Conservation (phyloP, 2,797 vertebrate genomes). For the Onychomys arenicola region DNA sequence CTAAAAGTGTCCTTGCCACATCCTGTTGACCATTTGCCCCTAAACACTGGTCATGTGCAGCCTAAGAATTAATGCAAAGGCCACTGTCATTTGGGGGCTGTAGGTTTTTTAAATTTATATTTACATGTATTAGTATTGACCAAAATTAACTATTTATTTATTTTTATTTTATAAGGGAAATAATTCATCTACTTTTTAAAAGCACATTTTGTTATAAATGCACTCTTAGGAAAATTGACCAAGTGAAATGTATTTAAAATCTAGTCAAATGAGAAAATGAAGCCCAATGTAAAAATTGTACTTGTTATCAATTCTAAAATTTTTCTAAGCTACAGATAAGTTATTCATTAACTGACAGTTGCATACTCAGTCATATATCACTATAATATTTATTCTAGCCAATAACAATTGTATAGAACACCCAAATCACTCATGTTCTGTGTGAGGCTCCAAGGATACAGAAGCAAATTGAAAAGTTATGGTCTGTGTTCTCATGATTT, state of each 20-base stretch:
- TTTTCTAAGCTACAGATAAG: neutral
- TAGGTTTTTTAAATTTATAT: neutral
- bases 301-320: conserved; percentile 35
- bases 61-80: neutral
- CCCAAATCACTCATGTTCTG: neutral
- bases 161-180: neutral
- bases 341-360: neutral
- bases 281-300: neutral
- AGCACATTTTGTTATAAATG: neutral
- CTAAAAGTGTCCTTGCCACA: neutral
- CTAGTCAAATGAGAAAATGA: neutral
- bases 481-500: neutral
- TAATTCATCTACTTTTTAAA: neutral
- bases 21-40: neutral
- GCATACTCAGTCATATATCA: neutral
- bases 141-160: neutral
- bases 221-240: neutral
- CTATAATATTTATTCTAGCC: neutral
- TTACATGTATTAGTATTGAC: neutral
- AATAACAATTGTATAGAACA: neutral
- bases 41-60: neutral
- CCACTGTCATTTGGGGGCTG: neutral
- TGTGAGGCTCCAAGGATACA: neutral
- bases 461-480: neutral
- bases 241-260: neutral